Percentiles rank a stretch among this genome's conserved stretches.
These are phyloP conservation scores for Lottia gigantea DNA, from an alignment of 2,888 invertebrate genomes.

Conservation along the genomic window DNA sequence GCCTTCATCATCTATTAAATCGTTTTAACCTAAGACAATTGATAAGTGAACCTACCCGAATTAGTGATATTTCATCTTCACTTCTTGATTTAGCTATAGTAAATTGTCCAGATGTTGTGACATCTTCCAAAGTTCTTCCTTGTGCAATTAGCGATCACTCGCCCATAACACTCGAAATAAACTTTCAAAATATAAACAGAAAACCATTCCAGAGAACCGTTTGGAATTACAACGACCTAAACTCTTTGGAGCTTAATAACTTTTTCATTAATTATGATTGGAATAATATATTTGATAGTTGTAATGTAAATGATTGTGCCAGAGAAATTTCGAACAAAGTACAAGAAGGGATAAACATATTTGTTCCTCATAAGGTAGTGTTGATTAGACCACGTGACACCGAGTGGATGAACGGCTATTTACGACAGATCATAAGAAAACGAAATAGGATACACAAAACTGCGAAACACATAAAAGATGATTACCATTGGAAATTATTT, in stretches of 20 bases:
- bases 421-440: neutral
- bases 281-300: neutral
- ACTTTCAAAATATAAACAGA: neutral
- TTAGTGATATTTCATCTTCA: neutral
- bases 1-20: neutral
- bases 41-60: neutral
- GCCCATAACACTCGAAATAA: neutral
- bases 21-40: neutral
- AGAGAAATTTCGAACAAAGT: too few species aligned
- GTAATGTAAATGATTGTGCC: too few species aligned
- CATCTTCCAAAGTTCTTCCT: neutral
- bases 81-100: conserved; percentile 5
- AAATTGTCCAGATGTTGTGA: neutral
- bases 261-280: neutral
- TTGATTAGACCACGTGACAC: conserved; percentile 3
- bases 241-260: neutral
- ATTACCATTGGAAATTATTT: neutral
- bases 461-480: neutral
- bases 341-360: neutral
- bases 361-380: neutral
- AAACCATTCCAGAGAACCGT: neutral
- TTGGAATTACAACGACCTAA: neutral
- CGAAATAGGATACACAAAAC: neutral
- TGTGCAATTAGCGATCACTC: neutral
- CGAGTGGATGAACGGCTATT: neutral